phyloP scores from a whole-genome alignment of 2,797 vertebrate species.

The Sebastes variabilis region DNA sequence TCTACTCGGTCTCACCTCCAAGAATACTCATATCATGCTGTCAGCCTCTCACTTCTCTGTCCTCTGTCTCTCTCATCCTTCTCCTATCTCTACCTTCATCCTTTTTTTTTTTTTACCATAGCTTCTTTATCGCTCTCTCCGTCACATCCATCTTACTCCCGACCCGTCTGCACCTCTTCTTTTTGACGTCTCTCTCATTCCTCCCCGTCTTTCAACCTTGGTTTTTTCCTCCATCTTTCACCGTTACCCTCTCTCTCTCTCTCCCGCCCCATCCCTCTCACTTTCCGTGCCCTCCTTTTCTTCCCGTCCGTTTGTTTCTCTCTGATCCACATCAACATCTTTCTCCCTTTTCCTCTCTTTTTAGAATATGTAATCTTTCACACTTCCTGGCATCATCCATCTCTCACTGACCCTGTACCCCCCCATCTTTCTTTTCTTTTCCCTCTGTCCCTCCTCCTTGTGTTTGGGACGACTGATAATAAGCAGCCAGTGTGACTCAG shows the following conservation, averaged over 20 bases:
- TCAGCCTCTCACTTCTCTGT: constrained; percentile 64
- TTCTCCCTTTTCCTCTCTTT: constrained; percentile 48
- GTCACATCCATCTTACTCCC: constrained; percentile 78
- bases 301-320: constrained; percentile 56
- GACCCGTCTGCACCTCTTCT: constrained; percentile 72
- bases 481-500: constrained; percentile 9
- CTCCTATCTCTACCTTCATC: constrained; percentile 58
- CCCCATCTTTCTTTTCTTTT: not conserved
- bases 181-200: constrained; percentile 80
- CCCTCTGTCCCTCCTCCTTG: not conserved
- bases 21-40: constrained; percentile 70
- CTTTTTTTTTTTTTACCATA: constrained; percentile 45
- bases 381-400: constrained; percentile 49
- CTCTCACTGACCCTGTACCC: constrained; percentile 32
- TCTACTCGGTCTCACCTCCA: constrained; percentile 54
- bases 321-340: constrained; percentile 50
- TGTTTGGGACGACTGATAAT: constrained; percentile 1
- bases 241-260: constrained; percentile 56
- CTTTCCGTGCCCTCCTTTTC: constrained; percentile 57
- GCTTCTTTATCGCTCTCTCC: constrained; percentile 73
- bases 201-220: constrained; percentile 74
- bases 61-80: constrained; percentile 67
- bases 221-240: constrained; percentile 76
- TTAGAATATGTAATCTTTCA: constrained; percentile 64
- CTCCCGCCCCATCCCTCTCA: constrained; percentile 48